Conservation (phyloP, 2,888 invertebrate genomes). For the Peribatodes rhomboidaria region DNA sequence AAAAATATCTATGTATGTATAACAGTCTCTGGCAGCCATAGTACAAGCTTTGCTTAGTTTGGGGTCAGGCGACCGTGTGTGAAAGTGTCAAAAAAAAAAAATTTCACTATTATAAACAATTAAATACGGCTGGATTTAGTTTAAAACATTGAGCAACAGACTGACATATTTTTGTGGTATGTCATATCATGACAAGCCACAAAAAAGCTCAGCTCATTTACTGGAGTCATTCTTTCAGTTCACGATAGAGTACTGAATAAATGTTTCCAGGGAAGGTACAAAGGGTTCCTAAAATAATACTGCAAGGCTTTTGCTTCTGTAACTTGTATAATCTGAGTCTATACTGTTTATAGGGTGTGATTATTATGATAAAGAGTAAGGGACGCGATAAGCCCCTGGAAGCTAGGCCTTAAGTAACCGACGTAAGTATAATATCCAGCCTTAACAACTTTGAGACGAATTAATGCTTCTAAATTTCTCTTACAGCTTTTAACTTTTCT, state of each 20-base stretch:
- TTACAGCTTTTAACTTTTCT: background rate
- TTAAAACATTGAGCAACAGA: too few relatives aligned
- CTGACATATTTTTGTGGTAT: too few relatives aligned
- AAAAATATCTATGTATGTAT: too few relatives aligned
- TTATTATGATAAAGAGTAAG: conserved; percentile 41
- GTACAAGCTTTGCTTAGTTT: too few relatives aligned
- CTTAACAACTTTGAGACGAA: conserved; percentile 1
- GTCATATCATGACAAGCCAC: too few relatives aligned
- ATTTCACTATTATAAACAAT: too few relatives aligned
- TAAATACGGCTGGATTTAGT: too few relatives aligned
- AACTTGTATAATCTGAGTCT: background rate
- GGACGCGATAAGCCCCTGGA: conserved; percentile 43
- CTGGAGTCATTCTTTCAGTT: background rate
- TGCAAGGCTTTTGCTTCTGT: background rate
- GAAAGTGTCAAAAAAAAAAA: too few relatives aligned
- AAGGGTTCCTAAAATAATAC: background rate
- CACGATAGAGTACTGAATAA: background rate
- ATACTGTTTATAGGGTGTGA: conserved; percentile 10
- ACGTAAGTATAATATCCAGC: conserved; percentile 14
- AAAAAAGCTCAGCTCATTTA: too few relatives aligned
- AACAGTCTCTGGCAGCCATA: too few relatives aligned
- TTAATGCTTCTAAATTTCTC: conserved; percentile 7
- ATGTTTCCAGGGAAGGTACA: background rate
- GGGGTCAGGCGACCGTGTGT: too few relatives aligned
- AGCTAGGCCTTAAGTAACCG: conserved; percentile 37